A percentile compares a stretch with the other conserved stretches of the same genome.
Evolutionary conservation across 2,888 invertebrate genomes (phyloP).

Genomic region (Anodontia alba): DNA sequence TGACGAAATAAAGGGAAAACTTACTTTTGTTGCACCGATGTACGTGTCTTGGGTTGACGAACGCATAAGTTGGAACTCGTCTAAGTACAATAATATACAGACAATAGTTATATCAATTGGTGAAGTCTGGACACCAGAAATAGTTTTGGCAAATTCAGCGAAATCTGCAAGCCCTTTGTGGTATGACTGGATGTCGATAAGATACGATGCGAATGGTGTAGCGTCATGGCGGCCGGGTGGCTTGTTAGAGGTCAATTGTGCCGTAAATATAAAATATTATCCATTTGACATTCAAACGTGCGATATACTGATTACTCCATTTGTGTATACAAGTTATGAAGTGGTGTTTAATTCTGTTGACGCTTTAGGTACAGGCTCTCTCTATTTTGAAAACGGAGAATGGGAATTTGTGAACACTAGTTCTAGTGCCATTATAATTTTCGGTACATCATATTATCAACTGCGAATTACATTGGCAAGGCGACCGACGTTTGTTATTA

Average conservation of each 20-base stretch:
- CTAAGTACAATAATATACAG: background rate
- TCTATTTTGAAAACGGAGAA: background rate
- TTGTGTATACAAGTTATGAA: background rate
- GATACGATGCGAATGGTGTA: background rate
- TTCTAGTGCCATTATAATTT: too few species aligned
- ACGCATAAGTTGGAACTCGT: background rate
- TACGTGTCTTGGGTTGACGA: background rate
- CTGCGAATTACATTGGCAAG: background rate
- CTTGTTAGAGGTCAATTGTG: background rate
- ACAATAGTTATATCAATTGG: background rate
- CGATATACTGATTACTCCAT: background rate
- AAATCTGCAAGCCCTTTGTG: background rate
- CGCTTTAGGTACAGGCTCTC: background rate
- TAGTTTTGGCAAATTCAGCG: background rate
- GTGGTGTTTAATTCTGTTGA: background rate
- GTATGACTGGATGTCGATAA: background rate
- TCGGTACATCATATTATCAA: background rate
- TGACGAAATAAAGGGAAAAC: background rate
- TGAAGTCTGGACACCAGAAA: background rate
- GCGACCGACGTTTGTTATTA: background rate
- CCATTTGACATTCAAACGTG: background rate
- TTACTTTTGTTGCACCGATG: background rate
- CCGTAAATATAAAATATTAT: constrained; percentile 2
- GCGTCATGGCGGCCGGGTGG: background rate
- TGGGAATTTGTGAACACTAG: background rate